These are phyloP conservation scores for Pyralis farinalis DNA, from an alignment of 2,888 invertebrate genomes.

Conservation along the genomic window DNA sequence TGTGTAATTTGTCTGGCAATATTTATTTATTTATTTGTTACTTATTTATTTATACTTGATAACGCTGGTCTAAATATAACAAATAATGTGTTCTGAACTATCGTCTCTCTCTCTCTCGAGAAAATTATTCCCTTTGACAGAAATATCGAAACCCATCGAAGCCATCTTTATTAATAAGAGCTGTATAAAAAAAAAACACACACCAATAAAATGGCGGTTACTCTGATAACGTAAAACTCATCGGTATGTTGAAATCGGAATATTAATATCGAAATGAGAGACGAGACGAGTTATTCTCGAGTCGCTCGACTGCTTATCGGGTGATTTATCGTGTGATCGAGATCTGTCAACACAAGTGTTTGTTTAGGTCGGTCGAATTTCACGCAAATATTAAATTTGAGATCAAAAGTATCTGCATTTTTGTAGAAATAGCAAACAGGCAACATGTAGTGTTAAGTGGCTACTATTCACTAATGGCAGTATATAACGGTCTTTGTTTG, in stretches of 20 bases:
- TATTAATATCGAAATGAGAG: constrained; percentile 55
- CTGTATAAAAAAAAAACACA: background rate
- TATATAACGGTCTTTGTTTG: background rate
- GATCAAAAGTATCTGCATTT: background rate
- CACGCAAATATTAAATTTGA: background rate
- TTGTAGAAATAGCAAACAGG: background rate
- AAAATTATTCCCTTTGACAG: too few species aligned
- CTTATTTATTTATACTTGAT: too few species aligned
- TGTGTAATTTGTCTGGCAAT: too few species aligned
- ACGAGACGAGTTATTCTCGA: constrained; percentile 23
- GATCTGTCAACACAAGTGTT: constrained; percentile 1
- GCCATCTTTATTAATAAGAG: background rate
- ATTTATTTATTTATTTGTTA: too few species aligned
- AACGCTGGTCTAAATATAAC: too few species aligned
- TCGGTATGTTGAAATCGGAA: constrained; percentile 22
- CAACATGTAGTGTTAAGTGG: too few species aligned
- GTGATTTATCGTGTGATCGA: background rate
- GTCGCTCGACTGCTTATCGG: constrained; percentile 17
- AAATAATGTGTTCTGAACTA: too few species aligned
- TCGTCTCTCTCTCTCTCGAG: too few species aligned
- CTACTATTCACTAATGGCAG: too few species aligned
- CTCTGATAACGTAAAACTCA: background rate
- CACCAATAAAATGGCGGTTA: background rate
- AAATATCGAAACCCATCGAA: background rate
- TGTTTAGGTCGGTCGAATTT: constrained; percentile 10